phyloP scores from a whole-genome alignment of 2,888 invertebrate genomes.

The Zonitis immaculata region DNA sequence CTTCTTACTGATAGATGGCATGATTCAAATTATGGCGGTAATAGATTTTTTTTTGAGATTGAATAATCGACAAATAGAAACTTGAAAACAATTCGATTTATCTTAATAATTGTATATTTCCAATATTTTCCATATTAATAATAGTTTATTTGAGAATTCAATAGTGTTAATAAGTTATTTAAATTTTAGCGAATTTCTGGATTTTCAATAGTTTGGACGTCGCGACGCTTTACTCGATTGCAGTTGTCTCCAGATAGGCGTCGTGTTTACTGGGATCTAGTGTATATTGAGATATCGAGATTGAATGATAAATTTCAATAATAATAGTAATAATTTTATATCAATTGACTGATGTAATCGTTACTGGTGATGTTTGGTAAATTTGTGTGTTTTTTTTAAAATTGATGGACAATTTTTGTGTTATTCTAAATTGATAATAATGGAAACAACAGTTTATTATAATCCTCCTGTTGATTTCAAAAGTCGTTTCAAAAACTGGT shows the following conservation, averaged over 20 bases:
- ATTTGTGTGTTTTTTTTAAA: background rate
- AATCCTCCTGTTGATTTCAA: conserved; percentile 40
- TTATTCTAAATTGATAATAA: conserved; percentile 6
- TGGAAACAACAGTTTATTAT: conserved; percentile 36
- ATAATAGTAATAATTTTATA: too few species aligned
- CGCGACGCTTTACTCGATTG: conserved; percentile 20
- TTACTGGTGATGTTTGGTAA: too few species aligned
- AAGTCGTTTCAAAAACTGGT: conserved; percentile 44
- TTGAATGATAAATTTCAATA: too few species aligned
- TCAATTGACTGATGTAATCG: too few species aligned
- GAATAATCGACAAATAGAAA: too few species aligned
- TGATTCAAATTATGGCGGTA: background rate
- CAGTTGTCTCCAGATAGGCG: conserved; percentile 21
- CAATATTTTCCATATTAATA: too few species aligned
- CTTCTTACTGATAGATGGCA: background rate
- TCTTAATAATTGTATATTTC: too few species aligned
- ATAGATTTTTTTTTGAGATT: too few species aligned
- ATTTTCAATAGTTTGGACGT: conserved; percentile 15
- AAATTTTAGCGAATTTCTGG: conserved; percentile 7
- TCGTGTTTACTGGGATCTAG: conserved; percentile 8
- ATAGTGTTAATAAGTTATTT: too few species aligned
- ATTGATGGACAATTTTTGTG: background rate
- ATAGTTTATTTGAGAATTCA: background rate
- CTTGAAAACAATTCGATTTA: too few species aligned
- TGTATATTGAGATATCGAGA: too few species aligned